Conservation (phyloP, 2,113 vertebrate species). For the Micromys minutus region DNA sequence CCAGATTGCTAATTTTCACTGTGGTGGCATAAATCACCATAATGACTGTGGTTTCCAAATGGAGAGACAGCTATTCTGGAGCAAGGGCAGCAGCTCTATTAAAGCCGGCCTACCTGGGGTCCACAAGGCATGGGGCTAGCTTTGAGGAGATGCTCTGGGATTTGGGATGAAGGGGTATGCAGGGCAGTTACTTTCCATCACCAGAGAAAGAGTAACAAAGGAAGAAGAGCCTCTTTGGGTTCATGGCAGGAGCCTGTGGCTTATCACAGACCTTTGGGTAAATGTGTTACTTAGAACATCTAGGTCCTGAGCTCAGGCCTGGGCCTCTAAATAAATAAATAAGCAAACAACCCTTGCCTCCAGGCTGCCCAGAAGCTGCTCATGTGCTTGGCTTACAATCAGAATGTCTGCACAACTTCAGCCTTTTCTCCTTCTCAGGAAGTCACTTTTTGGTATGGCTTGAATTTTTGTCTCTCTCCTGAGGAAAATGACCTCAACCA, state of each 20-base stretch:
- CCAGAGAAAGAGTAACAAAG: background rate
- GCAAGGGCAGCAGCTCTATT: background rate
- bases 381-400: background rate
- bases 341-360: background rate
- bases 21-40: conserved; percentile 68
- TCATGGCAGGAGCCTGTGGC: background rate
- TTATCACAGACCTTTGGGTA: background rate
- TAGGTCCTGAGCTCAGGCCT: background rate
- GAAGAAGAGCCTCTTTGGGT: background rate
- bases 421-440: background rate
- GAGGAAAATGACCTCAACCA: conserved; percentile 16
- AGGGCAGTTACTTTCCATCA: background rate
- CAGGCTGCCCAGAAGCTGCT: background rate
- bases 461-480: background rate
- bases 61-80: conserved; percentile 10
- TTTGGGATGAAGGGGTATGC: background rate
- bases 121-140: background rate
- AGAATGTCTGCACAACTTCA: background rate
- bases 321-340: background rate
- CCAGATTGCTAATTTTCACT: conserved; percentile 77
- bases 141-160: background rate
- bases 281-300: background rate
- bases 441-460: background rate
- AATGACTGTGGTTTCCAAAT: conserved; percentile 45
- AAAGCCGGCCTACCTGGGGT: background rate